These are phyloP conservation scores for Etheostoma nigrum DNA, from an alignment of 2,797 vertebrate genomes.

Conservation along the genomic window DNA sequence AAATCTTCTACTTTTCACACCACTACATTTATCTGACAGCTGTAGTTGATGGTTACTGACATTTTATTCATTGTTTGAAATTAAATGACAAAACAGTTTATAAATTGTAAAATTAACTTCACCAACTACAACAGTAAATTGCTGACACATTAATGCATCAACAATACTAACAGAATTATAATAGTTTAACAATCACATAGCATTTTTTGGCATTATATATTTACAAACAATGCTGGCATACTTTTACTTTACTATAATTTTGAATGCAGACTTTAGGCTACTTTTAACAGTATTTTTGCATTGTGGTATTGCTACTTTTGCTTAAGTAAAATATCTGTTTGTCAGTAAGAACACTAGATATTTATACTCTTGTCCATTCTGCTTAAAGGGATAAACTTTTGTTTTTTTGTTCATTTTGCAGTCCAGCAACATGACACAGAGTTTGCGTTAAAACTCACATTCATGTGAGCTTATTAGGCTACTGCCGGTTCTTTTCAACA, in stretches of 20 bases:
- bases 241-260: slow-evolving; percentile 1
- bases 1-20: slow-evolving; percentile 18
- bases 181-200: slow-evolving; percentile 3
- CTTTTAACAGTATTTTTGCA: slow-evolving; percentile 8
- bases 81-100: neutral
- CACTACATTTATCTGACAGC: slow-evolving; percentile 20
- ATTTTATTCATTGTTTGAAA: slow-evolving; percentile 1
- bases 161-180: slow-evolving; percentile 8
- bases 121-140: neutral
- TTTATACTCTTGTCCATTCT: slow-evolving; percentile 4
- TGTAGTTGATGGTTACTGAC: slow-evolving; percentile 16
- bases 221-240: slow-evolving; percentile 3
- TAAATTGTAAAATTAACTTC: neutral
- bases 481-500: neutral
- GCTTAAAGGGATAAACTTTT: slow-evolving; percentile 21
- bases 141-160: slow-evolving; percentile 7
- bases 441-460: slow-evolving; percentile 10
- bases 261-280: neutral
- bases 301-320: slow-evolving; percentile 8
- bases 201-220: slow-evolving; percentile 9
- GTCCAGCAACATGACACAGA: slow-evolving; percentile 24
- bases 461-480: slow-evolving; percentile 10
- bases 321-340: slow-evolving; percentile 23
- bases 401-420: slow-evolving; percentile 46
- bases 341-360: neutral